Conservation (phyloP, 2,797 vertebrate species). For the Cuculus canorus region DNA sequence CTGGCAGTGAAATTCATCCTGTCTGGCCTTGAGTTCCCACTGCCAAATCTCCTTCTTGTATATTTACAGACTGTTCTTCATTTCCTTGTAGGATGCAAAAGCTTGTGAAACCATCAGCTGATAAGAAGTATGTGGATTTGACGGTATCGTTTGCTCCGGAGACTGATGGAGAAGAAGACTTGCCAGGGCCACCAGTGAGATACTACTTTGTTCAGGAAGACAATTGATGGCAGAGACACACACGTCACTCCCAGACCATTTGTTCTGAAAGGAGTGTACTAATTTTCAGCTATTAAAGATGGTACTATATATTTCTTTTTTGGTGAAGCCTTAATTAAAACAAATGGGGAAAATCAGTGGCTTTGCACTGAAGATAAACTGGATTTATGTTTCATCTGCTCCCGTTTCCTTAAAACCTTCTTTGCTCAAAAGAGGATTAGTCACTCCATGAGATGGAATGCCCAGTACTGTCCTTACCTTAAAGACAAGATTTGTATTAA, state of each 20-base stretch:
- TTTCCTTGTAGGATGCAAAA: constrained; percentile 92
- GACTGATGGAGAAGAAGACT: constrained; percentile 91
- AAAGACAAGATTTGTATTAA: constrained; percentile 36
- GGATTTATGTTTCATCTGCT: constrained; percentile 56
- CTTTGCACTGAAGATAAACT: constrained; percentile 69
- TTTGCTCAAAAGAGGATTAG: constrained; percentile 24
- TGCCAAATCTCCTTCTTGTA: background rate
- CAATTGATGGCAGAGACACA: constrained; percentile 74
- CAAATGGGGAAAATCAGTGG: constrained; percentile 54
- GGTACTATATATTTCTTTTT: constrained; percentile 71
- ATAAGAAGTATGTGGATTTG: constrained; percentile 94
- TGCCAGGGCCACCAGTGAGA: constrained; percentile 94
- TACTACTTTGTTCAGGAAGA: constrained; percentile 88
- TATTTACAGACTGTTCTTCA: background rate
- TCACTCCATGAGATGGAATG: constrained; percentile 58
- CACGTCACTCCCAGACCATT: constrained; percentile 62
- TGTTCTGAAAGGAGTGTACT: constrained; percentile 59
- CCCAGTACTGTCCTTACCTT: constrained; percentile 38
- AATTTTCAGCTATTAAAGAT: constrained; percentile 57
- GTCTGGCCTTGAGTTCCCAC: background rate
- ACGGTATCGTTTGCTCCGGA: constrained; percentile 96
- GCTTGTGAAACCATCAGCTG: constrained; percentile 92
- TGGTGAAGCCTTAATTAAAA: constrained; percentile 80
- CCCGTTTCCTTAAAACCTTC: constrained; percentile 28
- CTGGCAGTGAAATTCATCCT: background rate